Conservation (phyloP, 2,888 invertebrate species). For the Timandra comae region DNA sequence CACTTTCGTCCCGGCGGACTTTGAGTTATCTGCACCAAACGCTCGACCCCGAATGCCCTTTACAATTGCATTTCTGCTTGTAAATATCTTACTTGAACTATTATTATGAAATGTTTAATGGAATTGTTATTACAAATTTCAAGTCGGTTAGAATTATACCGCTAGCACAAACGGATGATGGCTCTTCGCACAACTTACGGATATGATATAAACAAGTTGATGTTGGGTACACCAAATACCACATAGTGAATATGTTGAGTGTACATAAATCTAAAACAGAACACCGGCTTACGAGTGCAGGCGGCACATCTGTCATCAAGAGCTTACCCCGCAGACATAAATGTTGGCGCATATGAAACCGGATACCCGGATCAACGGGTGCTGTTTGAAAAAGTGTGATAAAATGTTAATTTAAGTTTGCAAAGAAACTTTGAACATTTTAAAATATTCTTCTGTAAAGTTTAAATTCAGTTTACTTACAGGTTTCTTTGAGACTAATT, state of each 20-base stretch:
- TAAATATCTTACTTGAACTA: constrained; percentile 11
- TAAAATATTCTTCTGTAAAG: no score
- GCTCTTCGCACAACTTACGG: no score
- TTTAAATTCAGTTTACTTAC: no score
- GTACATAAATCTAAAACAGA: constrained; percentile 8
- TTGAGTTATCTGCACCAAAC: constrained; percentile 8
- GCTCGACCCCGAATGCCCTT: background rate
- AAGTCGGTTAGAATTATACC: no score
- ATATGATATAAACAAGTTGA: no score
- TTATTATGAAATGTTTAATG: constrained; percentile 4
- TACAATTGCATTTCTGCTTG: constrained; percentile 8
- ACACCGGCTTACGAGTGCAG: constrained; percentile 8
- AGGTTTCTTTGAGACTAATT: no score
- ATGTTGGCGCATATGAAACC: constrained; percentile 25
- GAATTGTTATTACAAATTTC: constrained; percentile 3
- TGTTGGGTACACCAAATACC: no score
- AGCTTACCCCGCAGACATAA: constrained; percentile 24
- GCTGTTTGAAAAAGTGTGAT: constrained; percentile 1
- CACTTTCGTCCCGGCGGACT: constrained; percentile 14
- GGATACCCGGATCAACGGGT: constrained; percentile 25
- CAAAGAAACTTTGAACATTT: no score
- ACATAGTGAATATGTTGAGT: background rate
- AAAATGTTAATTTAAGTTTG: background rate
- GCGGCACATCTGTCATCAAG: constrained; percentile 17
- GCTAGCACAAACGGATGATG: no score